Evolutionary conservation across 2,888 invertebrate species (phyloP), one percentile per base, ranked within the genome.

Genomic region (Brachyptera risi): DNA sequence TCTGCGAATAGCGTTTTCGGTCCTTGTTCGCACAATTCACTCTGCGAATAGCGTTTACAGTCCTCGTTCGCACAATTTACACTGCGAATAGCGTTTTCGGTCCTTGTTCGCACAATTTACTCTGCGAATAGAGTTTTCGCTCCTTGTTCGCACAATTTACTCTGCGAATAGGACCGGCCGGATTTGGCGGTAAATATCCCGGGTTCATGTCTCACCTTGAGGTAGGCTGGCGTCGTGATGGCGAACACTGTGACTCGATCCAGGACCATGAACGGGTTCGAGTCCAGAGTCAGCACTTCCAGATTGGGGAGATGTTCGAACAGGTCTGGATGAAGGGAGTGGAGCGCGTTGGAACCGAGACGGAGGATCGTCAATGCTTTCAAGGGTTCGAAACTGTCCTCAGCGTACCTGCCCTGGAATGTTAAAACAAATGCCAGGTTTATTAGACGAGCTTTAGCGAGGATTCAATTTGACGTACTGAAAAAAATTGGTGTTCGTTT

Each of bases 281-380:
- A 80, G 64, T 84, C 83, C 23, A 95, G 75, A 68, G 83, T 81
- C 51, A 95, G 73, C 13, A 81, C 79, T 66, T 84, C 83, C 37
- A 95, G 71, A 51, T 82, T 78, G 0, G 84, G 80, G 2, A 86
- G 73, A 70, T 93, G 91, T 68, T 88, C 87, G 71, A 95, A 92
- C 1, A 90, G 69, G 70, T 90, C 87, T 56, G 78, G 79, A 69
- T 88, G 72, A n/a, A 92, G 47, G 9, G 47, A 47, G n/a, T 47
- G 47, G 1, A 92, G 73, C 21, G 80, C 76, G 72, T 94, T 94
- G 70, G 83, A 73, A 0, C 85, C 85, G 63, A 94, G 74, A 69
- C 84, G 80, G 17, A 91, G 74, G 3, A 77, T 77, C 47, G 78
- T 78, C 71, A 91, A 74, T 0, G 80, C 74, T 19, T 72, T 72